Evolutionary conservation across 2,888 invertebrate genomes (phyloP).

Genomic region (Limnephilus lunatus): DNA sequence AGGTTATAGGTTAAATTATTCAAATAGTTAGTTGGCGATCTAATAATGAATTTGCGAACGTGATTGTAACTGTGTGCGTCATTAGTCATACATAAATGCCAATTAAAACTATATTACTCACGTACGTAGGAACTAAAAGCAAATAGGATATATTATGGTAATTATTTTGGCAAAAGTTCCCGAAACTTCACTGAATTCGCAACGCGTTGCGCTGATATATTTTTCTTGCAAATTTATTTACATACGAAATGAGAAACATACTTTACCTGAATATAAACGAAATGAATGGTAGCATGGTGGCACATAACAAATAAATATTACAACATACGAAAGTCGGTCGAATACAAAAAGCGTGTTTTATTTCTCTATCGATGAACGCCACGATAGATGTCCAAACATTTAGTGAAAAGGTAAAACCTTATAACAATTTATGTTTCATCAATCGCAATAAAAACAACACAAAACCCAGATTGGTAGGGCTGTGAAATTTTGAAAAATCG

Average conservation of each 20-base stretch:
- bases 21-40: background rate
- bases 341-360: background rate
- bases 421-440: too few species aligned
- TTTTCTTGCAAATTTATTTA: background rate
- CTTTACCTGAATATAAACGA: background rate
- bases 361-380: background rate
- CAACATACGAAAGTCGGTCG: background rate
- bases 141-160: background rate
- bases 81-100: background rate
- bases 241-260: background rate
- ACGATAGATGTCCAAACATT: background rate
- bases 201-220: background rate
- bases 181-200: background rate
- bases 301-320: background rate
- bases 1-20: background rate
- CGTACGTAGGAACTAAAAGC: background rate
- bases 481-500: too few species aligned
- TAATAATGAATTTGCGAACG: background rate
- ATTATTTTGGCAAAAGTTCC: background rate
- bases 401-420: background rate
- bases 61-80: background rate
- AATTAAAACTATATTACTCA: background rate
- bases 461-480: too few species aligned
- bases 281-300: background rate
- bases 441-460: too few species aligned